Evolutionary conservation across 2,888 invertebrate genomes (phyloP), one percentile per base, ranked within the genome.

Genomic region (Diloba caeruleocephala): DNA sequence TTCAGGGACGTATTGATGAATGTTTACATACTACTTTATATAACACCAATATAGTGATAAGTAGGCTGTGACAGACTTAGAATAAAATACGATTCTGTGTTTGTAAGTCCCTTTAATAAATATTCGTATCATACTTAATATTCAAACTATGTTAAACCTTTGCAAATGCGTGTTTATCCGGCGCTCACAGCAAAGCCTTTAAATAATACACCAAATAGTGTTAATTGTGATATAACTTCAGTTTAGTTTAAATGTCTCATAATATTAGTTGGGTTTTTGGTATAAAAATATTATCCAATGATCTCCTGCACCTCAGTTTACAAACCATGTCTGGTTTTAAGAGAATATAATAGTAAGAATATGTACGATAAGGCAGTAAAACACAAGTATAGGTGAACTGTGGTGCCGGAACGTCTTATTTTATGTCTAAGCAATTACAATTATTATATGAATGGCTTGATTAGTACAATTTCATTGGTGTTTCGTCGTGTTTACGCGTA

Each of bases 171-270:
- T 49, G 49, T 64, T 56, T 63, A 44, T 61, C 58, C 65, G 70
- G 71, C 72, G 70, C 68, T 73, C 62, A 48, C 45, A 54, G 65
- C 68, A 62, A 71, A 79, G 80, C 80, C 81, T 81, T 81, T 74
- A 63, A 79, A 65, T 63, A 74, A 71, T 79, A 84, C 85, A 84
- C 85, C 85, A 85, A 85, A 70, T 84, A 82, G 79, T 71, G 69
- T 76, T 74, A 74, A 73, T 65, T 65, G 71, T 71, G 76, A 74
- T 73, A 74, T 68, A 66, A 69, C 66, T 68, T 56, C 69, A 67
- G 63, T 72, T 69, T 70, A 72, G 59, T 59, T 59, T 51, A 54
- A 48, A 54, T 66, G 34, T 64, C 55, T 63, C 54, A 37, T 71
- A 61, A 64, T 54, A 34, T 54, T 51, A 64, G 46, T 64, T 54